These are phyloP conservation scores for Bellardia bayeri DNA, from an alignment of 2,888 invertebrate genomes.

Conservation along the genomic window DNA sequence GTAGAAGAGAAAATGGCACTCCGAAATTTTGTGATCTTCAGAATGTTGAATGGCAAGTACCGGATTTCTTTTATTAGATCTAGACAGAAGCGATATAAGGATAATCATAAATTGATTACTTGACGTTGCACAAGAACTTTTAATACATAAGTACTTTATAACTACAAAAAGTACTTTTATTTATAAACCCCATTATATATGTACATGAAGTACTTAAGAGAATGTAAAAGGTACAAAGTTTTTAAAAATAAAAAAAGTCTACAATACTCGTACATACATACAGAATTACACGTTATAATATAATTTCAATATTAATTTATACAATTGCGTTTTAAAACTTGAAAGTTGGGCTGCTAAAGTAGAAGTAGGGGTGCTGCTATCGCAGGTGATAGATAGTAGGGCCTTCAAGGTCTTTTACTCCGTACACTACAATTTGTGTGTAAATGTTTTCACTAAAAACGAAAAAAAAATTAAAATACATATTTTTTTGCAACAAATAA, in stretches of 20 bases:
- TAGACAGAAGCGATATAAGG: no score
- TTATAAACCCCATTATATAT: background rate
- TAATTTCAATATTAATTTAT: constrained; percentile 29
- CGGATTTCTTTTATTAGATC: no score
- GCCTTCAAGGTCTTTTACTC: constrained; percentile 16
- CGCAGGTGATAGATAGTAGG: constrained; percentile 43
- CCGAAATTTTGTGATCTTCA: no score
- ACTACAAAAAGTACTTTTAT: background rate
- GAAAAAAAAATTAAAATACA: background rate
- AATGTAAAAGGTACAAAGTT: background rate
- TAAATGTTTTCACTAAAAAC: background rate
- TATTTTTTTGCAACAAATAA: background rate
- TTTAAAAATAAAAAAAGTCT: background rate
- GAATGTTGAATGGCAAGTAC: no score
- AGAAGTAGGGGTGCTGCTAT: background rate
- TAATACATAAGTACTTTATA: background rate
- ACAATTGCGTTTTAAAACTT: constrained; percentile 12
- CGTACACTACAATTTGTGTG: background rate
- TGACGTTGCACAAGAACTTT: background rate
- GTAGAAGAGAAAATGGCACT: no score
- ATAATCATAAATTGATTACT: no score
- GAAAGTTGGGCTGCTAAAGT: background rate
- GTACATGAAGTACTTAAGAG: background rate
- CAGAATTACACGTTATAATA: constrained; percentile 9
- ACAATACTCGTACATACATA: background rate